phyloP scores from a whole-genome alignment of 2,113 vertebrate species.

The Cardinalis cardinalis region DNA sequence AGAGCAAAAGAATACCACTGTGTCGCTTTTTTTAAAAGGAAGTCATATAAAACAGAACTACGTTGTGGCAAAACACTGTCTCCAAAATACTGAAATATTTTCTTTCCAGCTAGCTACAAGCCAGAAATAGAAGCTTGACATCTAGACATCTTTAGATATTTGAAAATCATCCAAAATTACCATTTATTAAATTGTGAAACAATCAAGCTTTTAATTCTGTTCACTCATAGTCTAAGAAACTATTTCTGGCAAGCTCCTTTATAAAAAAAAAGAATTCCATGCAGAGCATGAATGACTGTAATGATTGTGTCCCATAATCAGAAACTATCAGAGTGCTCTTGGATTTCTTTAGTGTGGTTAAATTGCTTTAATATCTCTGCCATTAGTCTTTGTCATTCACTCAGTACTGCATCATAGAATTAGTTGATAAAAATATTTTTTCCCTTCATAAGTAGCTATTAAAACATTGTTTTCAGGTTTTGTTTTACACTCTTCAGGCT shows the following conservation, averaged over 20 bases:
- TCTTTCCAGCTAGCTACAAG: not conserved
- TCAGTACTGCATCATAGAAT: not conserved
- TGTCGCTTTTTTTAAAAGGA: not conserved
- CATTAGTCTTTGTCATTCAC: slow-evolving; percentile 31
- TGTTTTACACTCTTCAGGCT: not conserved
- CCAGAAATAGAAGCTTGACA: not conserved
- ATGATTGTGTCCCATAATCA: not conserved
- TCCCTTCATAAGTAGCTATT: not conserved
- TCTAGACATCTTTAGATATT: not conserved
- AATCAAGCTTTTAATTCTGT: slow-evolving; percentile 25
- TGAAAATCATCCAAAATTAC: slow-evolving; percentile 25
- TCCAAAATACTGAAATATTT: not conserved
- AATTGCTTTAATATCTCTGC: slow-evolving; percentile 21
- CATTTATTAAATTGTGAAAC: slow-evolving; percentile 10
- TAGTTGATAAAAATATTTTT: not conserved
- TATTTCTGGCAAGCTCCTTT: slow-evolving; percentile 7
- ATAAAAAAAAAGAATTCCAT: not conserved
- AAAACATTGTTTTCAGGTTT: slow-evolving; percentile 7
- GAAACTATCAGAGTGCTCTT: not conserved
- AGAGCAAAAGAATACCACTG: not conserved
- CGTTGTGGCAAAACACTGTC: not conserved
- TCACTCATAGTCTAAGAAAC: not conserved
- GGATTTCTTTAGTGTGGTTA: not conserved
- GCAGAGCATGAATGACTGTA: not conserved
- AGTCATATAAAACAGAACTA: not conserved